Conservation (phyloP, 2,797 vertebrate species). For the Notolabrus celidotus region DNA sequence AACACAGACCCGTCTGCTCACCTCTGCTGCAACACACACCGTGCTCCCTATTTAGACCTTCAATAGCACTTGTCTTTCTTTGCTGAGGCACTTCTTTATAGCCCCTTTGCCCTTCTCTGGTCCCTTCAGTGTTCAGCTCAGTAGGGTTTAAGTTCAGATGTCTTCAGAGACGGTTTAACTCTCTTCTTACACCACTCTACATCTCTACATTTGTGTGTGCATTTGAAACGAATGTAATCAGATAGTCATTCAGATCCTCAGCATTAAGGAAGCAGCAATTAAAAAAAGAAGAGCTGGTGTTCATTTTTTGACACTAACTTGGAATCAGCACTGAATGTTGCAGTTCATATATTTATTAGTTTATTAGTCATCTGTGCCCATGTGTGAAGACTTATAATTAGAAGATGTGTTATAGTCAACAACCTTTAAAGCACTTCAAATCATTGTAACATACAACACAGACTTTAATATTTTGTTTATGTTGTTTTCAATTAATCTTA, state of each 20-base stretch:
- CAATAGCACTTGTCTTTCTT: conserved; percentile 53
- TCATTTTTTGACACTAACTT: neutral
- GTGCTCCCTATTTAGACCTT: conserved; percentile 68
- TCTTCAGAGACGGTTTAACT: conserved; percentile 1
- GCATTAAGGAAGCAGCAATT: neutral
- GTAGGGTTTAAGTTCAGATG: conserved; percentile 20
- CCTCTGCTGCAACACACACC: conserved; percentile 56
- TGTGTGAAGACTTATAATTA: neutral
- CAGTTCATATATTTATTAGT: neutral
- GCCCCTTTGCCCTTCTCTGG: conserved; percentile 27
- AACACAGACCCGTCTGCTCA: conserved; percentile 71
- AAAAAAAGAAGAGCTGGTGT: neutral
- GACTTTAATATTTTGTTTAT: neutral
- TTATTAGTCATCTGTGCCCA: neutral
- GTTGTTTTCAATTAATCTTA: no score
- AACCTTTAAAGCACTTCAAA: neutral
- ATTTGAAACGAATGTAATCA: neutral
- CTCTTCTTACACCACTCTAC: neutral
- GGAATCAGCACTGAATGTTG: neutral
- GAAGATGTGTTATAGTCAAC: neutral
- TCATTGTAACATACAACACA: neutral
- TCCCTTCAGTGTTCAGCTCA: conserved; percentile 34
- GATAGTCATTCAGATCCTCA: neutral
- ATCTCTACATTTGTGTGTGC: neutral
- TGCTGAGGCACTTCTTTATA: conserved; percentile 26